These are phyloP conservation scores for Gallinago solitaria DNA, from an alignment of 2,797 vertebrate genomes.

Conservation along the genomic window DNA sequence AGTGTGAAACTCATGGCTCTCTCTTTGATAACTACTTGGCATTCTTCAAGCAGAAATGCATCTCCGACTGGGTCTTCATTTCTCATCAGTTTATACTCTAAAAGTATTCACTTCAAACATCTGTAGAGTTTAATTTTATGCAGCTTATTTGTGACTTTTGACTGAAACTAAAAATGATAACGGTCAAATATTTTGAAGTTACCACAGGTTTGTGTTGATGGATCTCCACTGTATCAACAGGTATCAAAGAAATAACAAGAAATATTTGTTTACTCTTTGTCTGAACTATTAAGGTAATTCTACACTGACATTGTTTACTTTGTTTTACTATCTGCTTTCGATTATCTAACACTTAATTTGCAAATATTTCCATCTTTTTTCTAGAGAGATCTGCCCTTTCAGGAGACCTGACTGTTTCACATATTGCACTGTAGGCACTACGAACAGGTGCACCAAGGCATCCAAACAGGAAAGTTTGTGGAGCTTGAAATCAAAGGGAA, in stretches of 20 bases:
- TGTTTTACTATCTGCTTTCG: not conserved
- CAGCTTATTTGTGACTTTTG: not conserved
- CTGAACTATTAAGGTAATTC: not conserved
- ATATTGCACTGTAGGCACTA: not conserved
- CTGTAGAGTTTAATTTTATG: not conserved
- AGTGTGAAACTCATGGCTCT: not conserved
- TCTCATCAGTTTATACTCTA: not conserved
- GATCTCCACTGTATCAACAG: not conserved
- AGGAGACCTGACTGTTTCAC: accelerated
- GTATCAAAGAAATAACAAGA: not conserved
- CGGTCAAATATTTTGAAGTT: not conserved
- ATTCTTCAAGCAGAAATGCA: not conserved
- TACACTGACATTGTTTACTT: not conserved
- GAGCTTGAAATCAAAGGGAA: not conserved
- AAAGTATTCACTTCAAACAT: not conserved
- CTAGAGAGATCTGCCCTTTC: not conserved
- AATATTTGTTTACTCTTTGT: not conserved
- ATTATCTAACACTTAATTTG: not conserved
- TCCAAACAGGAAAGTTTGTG: not conserved
- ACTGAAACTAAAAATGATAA: not conserved
- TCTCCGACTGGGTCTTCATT: not conserved
- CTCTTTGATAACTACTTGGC: not conserved
- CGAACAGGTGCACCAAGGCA: not conserved
- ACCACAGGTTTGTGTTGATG: not conserved
- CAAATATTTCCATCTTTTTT: not conserved